phyloP scores from a whole-genome alignment of 1,140 invertebrate genomes.

The Archegozetes longisetosus region DNA sequence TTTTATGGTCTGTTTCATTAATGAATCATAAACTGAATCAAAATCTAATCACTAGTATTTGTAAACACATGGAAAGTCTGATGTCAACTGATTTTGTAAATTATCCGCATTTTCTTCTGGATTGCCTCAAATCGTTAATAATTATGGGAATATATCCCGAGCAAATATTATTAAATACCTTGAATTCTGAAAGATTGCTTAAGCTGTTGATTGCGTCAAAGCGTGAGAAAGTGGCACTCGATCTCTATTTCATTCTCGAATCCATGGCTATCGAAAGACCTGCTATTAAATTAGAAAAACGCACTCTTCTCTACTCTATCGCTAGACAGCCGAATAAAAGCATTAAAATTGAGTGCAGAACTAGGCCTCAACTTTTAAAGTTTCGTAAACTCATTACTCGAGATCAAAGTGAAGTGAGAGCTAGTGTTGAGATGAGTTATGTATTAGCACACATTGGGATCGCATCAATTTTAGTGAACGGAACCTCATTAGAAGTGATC shows the following conservation, averaged over 20 bases:
- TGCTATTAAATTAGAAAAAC: background rate
- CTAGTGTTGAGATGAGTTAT: background rate
- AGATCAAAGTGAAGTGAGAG: background rate
- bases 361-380: background rate
- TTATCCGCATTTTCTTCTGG: background rate
- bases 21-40: background rate
- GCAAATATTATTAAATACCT: background rate
- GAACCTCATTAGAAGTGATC: background rate
- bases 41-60: background rate
- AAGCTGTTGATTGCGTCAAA: background rate
- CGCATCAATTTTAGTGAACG: background rate
- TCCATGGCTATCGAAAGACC: background rate
- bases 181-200: background rate
- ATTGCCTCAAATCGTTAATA: background rate
- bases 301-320: background rate
- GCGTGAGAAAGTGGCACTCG: background rate
- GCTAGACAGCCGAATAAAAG: background rate
- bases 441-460: background rate
- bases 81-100: background rate
- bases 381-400: background rate
- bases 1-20: background rate
- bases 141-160: background rate
- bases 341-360: background rate
- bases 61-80: background rate
- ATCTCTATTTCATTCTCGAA: background rate